Evolutionary conservation across 2,797 vertebrate species (phyloP).

Genomic region (Poecilia wingei): DNA sequence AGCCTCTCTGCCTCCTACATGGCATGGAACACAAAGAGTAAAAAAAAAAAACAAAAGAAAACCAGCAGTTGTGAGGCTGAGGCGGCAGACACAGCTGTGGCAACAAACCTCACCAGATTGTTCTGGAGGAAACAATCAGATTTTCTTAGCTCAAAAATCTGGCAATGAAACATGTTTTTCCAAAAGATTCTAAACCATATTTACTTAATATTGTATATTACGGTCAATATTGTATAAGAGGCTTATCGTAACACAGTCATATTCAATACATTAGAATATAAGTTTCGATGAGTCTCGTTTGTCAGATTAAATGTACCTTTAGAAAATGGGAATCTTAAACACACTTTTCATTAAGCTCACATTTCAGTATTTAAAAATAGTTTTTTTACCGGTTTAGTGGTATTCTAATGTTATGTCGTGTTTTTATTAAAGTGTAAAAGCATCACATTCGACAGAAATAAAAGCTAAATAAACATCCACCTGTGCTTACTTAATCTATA

Average conservation of each 20-base stretch:
- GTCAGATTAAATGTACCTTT: neutral
- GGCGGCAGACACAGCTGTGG: constrained; percentile 64
- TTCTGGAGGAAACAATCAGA: constrained; percentile 37
- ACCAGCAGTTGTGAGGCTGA: constrained; percentile 61
- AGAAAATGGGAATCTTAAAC: neutral
- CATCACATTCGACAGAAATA: neutral
- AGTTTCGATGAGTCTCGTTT: neutral
- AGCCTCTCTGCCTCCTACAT: constrained; percentile 65
- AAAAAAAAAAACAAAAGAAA: constrained; percentile 69
- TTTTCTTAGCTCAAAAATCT: constrained; percentile 9
- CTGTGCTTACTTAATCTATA: neutral
- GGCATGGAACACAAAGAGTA: constrained; percentile 55
- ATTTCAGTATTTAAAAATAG: neutral
- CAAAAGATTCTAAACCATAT: neutral
- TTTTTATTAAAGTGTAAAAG: neutral
- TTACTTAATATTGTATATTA: neutral
- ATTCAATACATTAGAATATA: neutral
- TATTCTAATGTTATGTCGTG: neutral
- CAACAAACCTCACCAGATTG: constrained; percentile 56
- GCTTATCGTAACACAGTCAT: neutral
- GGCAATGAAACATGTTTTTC: neutral
- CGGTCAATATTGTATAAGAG: too few relatives aligned
- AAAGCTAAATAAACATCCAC: neutral
- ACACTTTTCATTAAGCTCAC: neutral
- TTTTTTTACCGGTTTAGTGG: neutral